Evolutionary conservation across 2,113 vertebrate genomes (phyloP).

Genomic region (Sprattus sprattus): DNA sequence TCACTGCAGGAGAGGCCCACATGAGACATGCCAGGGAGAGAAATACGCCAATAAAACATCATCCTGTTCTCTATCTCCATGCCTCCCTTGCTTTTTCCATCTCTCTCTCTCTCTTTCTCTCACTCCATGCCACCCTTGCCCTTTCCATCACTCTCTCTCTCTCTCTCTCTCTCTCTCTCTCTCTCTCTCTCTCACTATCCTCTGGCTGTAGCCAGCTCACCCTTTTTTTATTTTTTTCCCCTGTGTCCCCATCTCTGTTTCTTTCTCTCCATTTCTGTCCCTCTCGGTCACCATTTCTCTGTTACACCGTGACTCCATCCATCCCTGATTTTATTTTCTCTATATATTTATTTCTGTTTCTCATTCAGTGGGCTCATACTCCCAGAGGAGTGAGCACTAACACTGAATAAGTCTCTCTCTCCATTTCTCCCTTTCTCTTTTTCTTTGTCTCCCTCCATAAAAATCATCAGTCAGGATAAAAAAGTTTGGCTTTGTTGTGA

Average conservation of each 20-base stretch:
- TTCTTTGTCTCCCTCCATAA: background rate
- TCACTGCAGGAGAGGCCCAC: background rate
- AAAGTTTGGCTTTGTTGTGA: background rate
- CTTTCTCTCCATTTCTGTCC: background rate
- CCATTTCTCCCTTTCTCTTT: background rate
- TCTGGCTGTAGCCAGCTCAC: background rate
- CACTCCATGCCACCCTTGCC: background rate
- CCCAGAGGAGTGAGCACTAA: background rate
- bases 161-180: background rate
- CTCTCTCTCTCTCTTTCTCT: background rate
- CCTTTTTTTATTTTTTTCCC: background rate
- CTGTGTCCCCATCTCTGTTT: background rate
- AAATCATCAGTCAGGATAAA: background rate
- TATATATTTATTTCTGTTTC: background rate
- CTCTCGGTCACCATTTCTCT: background rate
- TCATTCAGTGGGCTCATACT: background rate
- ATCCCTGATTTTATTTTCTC: background rate
- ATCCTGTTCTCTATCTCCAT: background rate
- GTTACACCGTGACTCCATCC: background rate
- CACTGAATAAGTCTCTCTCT: background rate
- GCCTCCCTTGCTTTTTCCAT: background rate
- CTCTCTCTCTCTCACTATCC: background rate
- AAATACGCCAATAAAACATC: conserved; percentile 5
- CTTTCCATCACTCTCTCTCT: background rate
- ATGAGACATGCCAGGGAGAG: conserved; percentile 8